phyloP scores from a whole-genome alignment of 2,113 vertebrate species.

The Apodemus sylvaticus region DNA sequence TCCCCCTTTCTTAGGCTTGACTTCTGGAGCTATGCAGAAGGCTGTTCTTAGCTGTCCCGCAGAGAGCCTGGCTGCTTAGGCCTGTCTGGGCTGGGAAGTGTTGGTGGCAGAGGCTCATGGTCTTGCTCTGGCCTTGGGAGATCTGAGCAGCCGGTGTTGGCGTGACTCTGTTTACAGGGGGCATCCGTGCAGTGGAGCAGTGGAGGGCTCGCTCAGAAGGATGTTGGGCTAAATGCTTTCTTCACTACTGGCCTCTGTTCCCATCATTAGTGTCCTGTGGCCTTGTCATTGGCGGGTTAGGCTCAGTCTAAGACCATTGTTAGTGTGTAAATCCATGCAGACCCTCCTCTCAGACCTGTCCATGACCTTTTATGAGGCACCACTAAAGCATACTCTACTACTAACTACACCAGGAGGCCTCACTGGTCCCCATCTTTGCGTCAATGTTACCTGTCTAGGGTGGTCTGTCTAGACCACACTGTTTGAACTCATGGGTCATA shows the following conservation, averaged over 20 bases:
- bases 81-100: background rate
- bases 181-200: conserved; percentile 71
- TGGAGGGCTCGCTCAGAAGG: too few relatives aligned
- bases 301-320: background rate
- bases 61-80: too few relatives aligned
- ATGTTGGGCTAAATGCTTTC: conserved; percentile 50
- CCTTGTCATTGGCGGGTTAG: conserved; percentile 47
- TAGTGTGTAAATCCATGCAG: background rate
- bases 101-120: background rate
- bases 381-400: background rate
- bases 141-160: conserved; percentile 54
- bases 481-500: background rate
- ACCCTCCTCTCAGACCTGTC: background rate
- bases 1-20: background rate
- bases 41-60: background rate
- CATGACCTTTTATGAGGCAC: background rate
- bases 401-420: background rate
- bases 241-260: conserved; percentile 71
- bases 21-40: background rate
- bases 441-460: background rate
- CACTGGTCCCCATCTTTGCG: background rate
- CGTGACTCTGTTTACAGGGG: conserved; percentile 66
- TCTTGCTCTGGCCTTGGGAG: conserved; percentile 35
- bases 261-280: conserved; percentile 50
- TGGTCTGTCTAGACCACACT: background rate